Evolutionary conservation across 2,888 invertebrate species (phyloP), one percentile per base, ranked within the genome.

Genomic region (Thymelicus lineola): DNA sequence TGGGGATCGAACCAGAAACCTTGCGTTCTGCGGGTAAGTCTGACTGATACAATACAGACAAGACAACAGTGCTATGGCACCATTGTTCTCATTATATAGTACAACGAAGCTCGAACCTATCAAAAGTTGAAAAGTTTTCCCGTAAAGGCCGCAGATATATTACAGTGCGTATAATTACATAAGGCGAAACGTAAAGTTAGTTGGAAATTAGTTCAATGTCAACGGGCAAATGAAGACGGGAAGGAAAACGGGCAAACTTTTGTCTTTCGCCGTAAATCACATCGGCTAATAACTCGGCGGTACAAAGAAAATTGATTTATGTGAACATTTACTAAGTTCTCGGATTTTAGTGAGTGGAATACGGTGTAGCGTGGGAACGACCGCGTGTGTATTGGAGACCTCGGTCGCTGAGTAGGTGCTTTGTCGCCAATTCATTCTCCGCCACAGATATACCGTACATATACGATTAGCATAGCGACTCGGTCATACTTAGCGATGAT

Each of bases 261-360:
- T 79, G 79, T 80, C 81, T 83, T 78, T 76, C 77, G 73, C 80
- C 83, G 80, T 88, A 89, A 88, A 89, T 88, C 86, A 87, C 79
- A 77, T 80, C 77, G 81, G 82, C 85, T 86, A 86, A 89, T 88
- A 88, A 87, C 85, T 84, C 82, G 78, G 75, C 76, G 76, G 76
- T 84, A 83, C 84, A 87, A 86, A 84, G 87, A 83, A 87, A 88
- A 87, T 88, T 87, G 87, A 91, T 90, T 90, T 89, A 89, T 85
- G 86, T 71, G 76, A 82, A 84, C 85, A 82, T 55, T 89, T 85
- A 86, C 84, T 82, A 83, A 85, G 84, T 87, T 84, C 81, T 81
- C 80, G 79, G 81, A 82, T 83, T 86, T 80, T 85, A 84, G 80
- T 83, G 81, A 85, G 82, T 76, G 84, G 82, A 84, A 86, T 85